Conservation (phyloP, 1,140 invertebrate species). For the Hormaphis cornu region DNA sequence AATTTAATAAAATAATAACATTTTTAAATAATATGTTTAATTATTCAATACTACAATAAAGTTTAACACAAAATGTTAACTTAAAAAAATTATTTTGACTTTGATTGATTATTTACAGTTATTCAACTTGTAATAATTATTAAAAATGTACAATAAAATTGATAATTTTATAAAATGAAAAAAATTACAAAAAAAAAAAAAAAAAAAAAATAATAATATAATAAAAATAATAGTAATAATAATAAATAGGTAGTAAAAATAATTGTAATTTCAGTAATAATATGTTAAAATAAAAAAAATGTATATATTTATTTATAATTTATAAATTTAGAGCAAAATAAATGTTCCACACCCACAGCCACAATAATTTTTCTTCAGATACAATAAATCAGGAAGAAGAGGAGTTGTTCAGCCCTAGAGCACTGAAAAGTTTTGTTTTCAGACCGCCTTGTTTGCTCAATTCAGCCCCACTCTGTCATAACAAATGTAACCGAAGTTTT, state of each 20-base stretch:
- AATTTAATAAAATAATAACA: conserved; percentile 3
- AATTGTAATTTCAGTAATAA: conserved; percentile 2
- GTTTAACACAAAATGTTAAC: neutral
- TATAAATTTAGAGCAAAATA: neutral
- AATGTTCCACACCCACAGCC: conserved; percentile 31
- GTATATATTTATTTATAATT: neutral
- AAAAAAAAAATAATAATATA: too few species aligned
- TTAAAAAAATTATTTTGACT: neutral
- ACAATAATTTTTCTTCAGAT: conserved; percentile 21
- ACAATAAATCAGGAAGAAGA: conserved; percentile 26
- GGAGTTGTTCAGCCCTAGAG: conserved; percentile 45
- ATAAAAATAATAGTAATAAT: conserved; percentile 5
- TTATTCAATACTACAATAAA: conserved; percentile 24
- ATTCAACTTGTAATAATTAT: neutral
- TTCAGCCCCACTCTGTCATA: conserved; percentile 40
- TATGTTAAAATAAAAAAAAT: conserved; percentile 11
- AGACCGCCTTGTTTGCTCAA: conserved; percentile 45
- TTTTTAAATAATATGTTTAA: conserved; percentile 3
- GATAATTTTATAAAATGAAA: conserved; percentile 6
- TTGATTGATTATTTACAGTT: neutral
- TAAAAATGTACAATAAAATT: conserved; percentile 14
- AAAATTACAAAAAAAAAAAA: neutral
- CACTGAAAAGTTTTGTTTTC: conserved; percentile 55
- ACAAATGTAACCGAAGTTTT: conserved; percentile 33
- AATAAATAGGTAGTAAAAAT: conserved; percentile 11